Conservation (phyloP, 2,113 vertebrate genomes). For the Anhinga anhinga region DNA sequence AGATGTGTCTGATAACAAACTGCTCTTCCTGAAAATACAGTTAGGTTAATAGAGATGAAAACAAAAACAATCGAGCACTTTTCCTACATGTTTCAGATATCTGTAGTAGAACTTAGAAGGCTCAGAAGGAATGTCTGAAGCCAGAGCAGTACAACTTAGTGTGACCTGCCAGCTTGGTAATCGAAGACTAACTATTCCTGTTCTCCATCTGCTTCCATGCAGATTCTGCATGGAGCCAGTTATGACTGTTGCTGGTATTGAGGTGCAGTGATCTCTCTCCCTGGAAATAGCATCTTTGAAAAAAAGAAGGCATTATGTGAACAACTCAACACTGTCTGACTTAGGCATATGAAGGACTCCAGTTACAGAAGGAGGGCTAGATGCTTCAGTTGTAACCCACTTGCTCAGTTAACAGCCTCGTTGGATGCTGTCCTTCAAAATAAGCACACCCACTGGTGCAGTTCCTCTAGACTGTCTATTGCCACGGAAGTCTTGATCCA, state of each 20-base stretch:
- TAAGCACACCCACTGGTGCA: accelerated
- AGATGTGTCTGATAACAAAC: not conserved
- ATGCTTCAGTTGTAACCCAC: not conserved
- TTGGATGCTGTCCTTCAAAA: not conserved
- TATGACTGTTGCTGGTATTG: not conserved
- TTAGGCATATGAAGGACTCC: not conserved
- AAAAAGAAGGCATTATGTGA: no score
- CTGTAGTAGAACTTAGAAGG: not conserved
- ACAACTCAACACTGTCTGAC: not conserved
- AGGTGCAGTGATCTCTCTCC: not conserved
- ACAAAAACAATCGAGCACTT: accelerated
- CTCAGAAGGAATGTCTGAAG: not conserved
- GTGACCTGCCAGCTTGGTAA: not conserved
- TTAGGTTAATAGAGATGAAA: not conserved
- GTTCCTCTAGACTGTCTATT: not conserved
- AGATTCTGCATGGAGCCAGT: not conserved
- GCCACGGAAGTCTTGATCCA: not conserved
- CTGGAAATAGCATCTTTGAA: no score
- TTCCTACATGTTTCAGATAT: not conserved
- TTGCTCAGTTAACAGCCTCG: not conserved
- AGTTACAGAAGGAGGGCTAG: not conserved
- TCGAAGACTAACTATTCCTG: not conserved
- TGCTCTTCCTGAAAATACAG: not conserved
- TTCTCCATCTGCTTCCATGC: not conserved
- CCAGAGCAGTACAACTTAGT: not conserved